Base-by-base conservation (phyloP, 2,888 invertebrate genomes). In the Dicranocentrus wangi region DNA sequence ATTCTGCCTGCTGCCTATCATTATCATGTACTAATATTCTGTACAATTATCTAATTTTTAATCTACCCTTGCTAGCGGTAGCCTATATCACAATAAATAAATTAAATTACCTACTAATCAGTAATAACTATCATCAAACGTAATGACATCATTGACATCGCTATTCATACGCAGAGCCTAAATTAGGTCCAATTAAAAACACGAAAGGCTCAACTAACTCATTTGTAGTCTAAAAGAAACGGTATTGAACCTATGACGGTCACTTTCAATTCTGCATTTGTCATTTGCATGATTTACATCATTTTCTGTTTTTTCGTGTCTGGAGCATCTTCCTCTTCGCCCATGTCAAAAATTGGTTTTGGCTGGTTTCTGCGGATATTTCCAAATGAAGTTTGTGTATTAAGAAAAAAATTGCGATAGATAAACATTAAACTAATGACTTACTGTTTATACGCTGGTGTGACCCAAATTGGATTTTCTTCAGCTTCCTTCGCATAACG, bases 391-490 rank as follows among this genome's bases (percentile, higher is more conserved):
- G 7, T 13, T 8, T 13, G 13, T 39, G 39, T 39, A 47, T 47
- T 47, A n/a, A n/a, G n/a, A n/a, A n/a, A n/a, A n/a, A n/a, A n/a
- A n/a, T n/a, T n/a, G n/a, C n/a, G n/a, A n/a, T n/a, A n/a, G n/a
- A n/a, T n/a, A 43, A 21, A 43, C 25, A 1, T 42, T 66, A 66
- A n/a, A 25, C 8, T 25, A 17, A 42, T 27, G 27, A 70, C 81
- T 83, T 83, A 87, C 87, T 93, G 94, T 65, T 93, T 92, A 87
- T 97, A 97, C 0, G 97, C 97, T 0, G 96, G 97, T 0, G 96
- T 93, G 43, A 97, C 95, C 98, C 98, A 99, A 88, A 96, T 97
- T 0, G 98, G 98, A 91, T 98, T 96, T 88, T 98, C 96, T 65
- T 92, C 97, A 0, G 98, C 98, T 1, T 96, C 97, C 88, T 98